A percentile compares a stretch with the other conserved stretches of the same genome.
Conservation (phyloP, 2,113 vertebrate genomes). For the Thamnaconus septentrionalis region DNA sequence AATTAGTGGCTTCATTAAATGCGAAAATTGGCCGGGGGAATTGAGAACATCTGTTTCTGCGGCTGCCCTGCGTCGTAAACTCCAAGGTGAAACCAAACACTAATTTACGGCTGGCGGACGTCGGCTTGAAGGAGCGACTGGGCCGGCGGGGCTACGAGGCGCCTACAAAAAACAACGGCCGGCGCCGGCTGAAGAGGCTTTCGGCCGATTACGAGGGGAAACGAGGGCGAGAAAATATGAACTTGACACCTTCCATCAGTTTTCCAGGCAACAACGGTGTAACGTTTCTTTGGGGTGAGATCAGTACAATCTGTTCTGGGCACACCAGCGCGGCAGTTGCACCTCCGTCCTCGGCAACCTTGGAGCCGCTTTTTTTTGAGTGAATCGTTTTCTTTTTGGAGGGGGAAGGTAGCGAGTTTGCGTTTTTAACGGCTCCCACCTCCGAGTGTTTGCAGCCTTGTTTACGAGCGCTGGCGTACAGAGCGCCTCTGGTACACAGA, state of each 20-base stretch:
- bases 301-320: slow-evolving; percentile 13
- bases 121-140: slow-evolving; percentile 37
- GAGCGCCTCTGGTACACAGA: slow-evolving; percentile 41
- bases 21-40: slow-evolving; percentile 78
- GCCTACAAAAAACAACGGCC: slow-evolving; percentile 32
- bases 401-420: slow-evolving; percentile 30
- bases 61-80: slow-evolving; percentile 57
- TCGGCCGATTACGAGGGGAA: slow-evolving; percentile 36
- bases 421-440: slow-evolving; percentile 55
- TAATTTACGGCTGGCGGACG: slow-evolving; percentile 45
- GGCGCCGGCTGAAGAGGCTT: slow-evolving; percentile 45
- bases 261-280: slow-evolving; percentile 12
- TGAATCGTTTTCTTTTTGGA: no score
- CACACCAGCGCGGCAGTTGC: slow-evolving; percentile 3
- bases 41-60: slow-evolving; percentile 78
- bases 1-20: slow-evolving; percentile 82
- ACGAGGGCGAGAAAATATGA: slow-evolving; percentile 32
- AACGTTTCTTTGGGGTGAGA: slow-evolving; percentile 20
- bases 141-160: slow-evolving; percentile 31
- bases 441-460: slow-evolving; percentile 48
- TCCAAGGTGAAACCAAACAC: slow-evolving; percentile 78
- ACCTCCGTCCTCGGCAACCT: slow-evolving; percentile 48
- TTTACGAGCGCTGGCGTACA: slow-evolving; percentile 55
- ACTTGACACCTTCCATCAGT: slow-evolving; percentile 31
- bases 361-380: slow-evolving; percentile 55